Conservation (phyloP, 2,888 invertebrate species). For the Leptinotarsa rubiginosa region DNA sequence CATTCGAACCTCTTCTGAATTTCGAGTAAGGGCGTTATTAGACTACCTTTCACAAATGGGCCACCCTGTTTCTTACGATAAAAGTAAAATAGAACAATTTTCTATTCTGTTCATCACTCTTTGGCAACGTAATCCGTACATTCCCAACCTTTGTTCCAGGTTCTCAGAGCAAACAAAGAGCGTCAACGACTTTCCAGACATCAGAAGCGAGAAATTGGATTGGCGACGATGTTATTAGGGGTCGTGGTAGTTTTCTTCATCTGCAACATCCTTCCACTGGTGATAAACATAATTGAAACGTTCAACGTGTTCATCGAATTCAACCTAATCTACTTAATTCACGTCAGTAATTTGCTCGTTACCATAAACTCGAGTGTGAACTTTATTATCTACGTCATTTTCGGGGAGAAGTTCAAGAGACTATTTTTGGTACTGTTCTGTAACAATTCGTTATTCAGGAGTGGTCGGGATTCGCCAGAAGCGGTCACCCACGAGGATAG, state of each 20-base stretch:
- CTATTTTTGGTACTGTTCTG: slow-evolving; percentile 72
- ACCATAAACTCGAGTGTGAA: slow-evolving; percentile 98
- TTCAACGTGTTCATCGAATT: slow-evolving; percentile 71
- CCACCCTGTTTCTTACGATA: not conserved
- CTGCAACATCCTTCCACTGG: slow-evolving; percentile 89
- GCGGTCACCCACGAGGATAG: slow-evolving; percentile 84
- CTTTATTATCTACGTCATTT: slow-evolving; percentile 97
- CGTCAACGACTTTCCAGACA: slow-evolving; percentile 89
- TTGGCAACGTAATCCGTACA: not conserved
- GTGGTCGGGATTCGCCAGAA: slow-evolving; percentile 77
- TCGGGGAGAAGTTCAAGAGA: slow-evolving; percentile 95
- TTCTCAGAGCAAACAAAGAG: slow-evolving; percentile 89
- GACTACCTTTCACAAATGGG: no score
- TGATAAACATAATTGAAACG: slow-evolving; percentile 88
- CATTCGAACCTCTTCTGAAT: no score
- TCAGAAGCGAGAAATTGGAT: slow-evolving; percentile 91
- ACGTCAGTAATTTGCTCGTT: slow-evolving; percentile 90
- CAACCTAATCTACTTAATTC: slow-evolving; percentile 75
- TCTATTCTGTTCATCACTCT: slow-evolving; percentile 2
- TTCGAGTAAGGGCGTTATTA: no score
- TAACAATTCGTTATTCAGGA: slow-evolving; percentile 63
- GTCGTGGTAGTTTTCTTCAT: slow-evolving; percentile 95
- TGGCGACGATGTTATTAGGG: slow-evolving; percentile 94
- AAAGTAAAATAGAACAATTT: not conserved
- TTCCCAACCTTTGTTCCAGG: slow-evolving; percentile 66